Percentiles rank a stretch among this genome's conserved stretches.
Conservation (phyloP, 2,113 vertebrate species). For the Archilochus colubris region DNA sequence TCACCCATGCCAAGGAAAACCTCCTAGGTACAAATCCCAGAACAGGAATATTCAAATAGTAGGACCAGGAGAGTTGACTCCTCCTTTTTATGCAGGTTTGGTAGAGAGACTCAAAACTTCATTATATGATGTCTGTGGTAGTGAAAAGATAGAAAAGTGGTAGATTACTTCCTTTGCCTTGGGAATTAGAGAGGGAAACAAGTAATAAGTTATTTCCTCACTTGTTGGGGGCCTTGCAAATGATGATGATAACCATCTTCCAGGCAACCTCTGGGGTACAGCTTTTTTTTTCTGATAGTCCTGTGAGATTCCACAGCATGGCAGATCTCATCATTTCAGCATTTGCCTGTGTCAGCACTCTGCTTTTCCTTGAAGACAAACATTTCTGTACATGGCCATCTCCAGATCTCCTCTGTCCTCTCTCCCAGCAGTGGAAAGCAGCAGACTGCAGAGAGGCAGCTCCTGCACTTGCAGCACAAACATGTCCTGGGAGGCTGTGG, state of each 20-base stretch:
- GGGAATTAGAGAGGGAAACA: neutral
- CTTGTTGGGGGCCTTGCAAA: neutral
- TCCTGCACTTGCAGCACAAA: neutral
- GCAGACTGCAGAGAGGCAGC: slow-evolving; percentile 31
- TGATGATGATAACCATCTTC: neutral
- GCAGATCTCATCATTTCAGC: neutral
- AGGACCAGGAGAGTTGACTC: neutral
- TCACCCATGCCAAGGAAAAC: neutral
- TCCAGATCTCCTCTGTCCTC: neutral
- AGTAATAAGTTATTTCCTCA: neutral
- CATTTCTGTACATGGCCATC: neutral
- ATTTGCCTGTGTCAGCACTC: neutral
- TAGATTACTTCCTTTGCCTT: neutral
- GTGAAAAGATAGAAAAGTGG: neutral
- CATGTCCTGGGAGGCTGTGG: neutral
- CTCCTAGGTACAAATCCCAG: neutral
- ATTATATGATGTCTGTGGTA: neutral
- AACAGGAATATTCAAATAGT: neutral
- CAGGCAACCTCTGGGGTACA: neutral
- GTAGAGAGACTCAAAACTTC: neutral
- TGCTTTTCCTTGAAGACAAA: neutral
- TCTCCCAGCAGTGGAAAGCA: neutral
- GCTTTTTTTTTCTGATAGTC: neutral
- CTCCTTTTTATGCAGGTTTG: neutral
- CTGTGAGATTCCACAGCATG: neutral